Evolutionary conservation across 2,113 vertebrate genomes (phyloP), one percentile per base, ranked within the genome.

Genomic region (Pluvianellus socialis): DNA sequence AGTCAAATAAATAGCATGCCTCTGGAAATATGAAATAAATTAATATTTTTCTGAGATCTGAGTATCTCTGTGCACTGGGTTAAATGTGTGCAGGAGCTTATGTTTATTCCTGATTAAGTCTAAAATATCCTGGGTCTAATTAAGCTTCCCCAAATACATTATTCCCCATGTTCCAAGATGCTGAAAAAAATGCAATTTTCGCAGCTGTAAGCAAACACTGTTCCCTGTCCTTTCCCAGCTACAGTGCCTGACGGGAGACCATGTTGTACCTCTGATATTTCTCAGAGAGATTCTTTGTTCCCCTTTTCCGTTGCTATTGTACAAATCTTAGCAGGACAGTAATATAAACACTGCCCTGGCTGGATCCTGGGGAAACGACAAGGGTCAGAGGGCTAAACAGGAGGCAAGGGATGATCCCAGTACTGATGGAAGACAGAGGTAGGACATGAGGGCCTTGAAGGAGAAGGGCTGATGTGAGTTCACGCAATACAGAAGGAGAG

Each of bases 21-120:
- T 94, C 88, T 95, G 72, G 71, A 96, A 96, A 95, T 68, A 74
- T 56, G 40, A 93, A 96, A 94, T 50, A 92, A 86, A 77, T 86
- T 45, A 21, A 55, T 94, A 89, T 96, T 96, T 92, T 96, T 96
- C 81, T 92, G 83, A 96, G 55, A 55, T 24, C 19, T 45, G 70
- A 66, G 19, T 71, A 56, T 53, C 18, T 77, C 53, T 13, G 8
- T 33, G 75, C 33, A 79, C 21, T 58, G 61, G 71, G 56, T 92
- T 95, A 95, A 93, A 82, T 50, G 6, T 82, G 67, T 7, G 7
- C 62, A 75, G 66, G 52, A 81, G 40, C 26, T 94, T 95, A 63
- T 65, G 24, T 56, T 86, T 96, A 93, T 74, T 65, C 49, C 67
- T 44, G 70, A 95, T 93, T 93, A 96, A 86, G 38, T 44, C 50